Conservation (phyloP, 35 echinoderm and acorn worm genomes). For the Ophioderma brevispina region DNA sequence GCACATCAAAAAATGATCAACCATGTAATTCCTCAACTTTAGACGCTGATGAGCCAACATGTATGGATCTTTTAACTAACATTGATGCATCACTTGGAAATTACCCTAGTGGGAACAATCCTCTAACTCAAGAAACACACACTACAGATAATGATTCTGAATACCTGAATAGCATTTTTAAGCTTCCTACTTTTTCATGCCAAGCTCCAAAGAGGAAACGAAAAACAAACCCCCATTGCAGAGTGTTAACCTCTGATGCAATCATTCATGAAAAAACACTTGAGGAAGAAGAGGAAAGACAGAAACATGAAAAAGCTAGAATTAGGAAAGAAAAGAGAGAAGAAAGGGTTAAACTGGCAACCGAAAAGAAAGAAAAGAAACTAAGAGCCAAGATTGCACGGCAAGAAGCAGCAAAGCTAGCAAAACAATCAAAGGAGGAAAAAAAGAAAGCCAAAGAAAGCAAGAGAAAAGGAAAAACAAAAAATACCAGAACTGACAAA, state of each 20-base stretch:
- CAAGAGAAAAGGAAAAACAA: not conserved
- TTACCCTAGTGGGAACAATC: not conserved
- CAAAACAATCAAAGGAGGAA: not conserved
- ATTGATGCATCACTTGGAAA: not conserved
- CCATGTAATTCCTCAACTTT: too few species aligned
- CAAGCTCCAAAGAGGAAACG: not conserved
- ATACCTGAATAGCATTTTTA: not conserved
- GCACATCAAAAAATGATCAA: not conserved
- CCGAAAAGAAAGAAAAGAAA: not conserved
- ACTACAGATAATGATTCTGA: not conserved
- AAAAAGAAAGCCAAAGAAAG: not conserved
- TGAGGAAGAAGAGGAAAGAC: not conserved
- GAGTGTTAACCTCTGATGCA: not conserved
- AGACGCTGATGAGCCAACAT: too few species aligned
- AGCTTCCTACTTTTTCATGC: not conserved
- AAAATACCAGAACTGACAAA: not conserved
- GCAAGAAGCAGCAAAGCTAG: not conserved
- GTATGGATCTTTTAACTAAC: not conserved
- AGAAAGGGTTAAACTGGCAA: not conserved
- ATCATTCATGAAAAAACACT: not conserved
- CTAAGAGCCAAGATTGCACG: not conserved
- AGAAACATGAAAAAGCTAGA: not conserved
- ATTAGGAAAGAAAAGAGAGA: not conserved
- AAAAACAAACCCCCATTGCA: not conserved
- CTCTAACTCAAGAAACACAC: not conserved